Percentiles rank a stretch among this genome's conserved stretches.
Conservation (phyloP, 2,113 vertebrate species). For the Sula dactylatra region DNA sequence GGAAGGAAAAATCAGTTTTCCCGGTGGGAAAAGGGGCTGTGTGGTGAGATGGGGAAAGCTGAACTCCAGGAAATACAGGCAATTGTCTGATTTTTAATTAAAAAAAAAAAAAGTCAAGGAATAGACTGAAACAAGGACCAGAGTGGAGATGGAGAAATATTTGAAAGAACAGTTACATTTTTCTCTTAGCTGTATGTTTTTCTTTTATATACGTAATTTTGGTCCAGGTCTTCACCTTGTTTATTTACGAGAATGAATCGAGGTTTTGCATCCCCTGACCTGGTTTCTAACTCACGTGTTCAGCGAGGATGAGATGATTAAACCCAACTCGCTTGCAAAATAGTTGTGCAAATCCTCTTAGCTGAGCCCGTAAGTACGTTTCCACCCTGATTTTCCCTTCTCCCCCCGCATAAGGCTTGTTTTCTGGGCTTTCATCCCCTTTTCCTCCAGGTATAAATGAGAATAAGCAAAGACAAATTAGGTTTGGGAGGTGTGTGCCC, state of each 20-base stretch:
- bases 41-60: neutral
- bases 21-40: neutral
- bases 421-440: neutral
- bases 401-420: neutral
- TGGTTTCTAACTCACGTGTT: neutral
- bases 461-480: neutral
- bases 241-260: neutral
- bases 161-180: neutral
- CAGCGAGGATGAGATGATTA: neutral
- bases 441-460: neutral
- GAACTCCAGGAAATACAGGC: neutral
- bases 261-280: neutral
- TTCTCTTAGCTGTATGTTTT: neutral
- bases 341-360: neutral
- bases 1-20: neutral
- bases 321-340: neutral
- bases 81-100: neutral
- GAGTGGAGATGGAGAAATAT: neutral
- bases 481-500: accelerated
- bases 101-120: no score
- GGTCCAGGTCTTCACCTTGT: neutral
- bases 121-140: neutral
- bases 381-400: neutral
- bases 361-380: neutral
- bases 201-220: neutral